Evolutionary conservation across 2,113 vertebrate genomes (phyloP).

Genomic region (Barnardius zonarius): DNA sequence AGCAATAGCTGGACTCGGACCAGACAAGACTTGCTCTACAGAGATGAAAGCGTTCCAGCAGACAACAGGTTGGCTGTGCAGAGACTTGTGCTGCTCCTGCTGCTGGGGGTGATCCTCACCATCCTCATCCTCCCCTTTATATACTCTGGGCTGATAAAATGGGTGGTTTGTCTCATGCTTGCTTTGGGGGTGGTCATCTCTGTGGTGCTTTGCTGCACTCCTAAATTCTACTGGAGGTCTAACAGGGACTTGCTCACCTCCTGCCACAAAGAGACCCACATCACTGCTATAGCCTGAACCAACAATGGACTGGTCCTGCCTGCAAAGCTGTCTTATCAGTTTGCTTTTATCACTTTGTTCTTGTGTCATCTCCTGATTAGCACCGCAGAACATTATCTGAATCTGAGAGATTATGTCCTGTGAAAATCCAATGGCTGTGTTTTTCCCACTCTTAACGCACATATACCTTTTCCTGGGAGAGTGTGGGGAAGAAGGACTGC

Average conservation of each 20-base stretch:
- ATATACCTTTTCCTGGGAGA: not conserved
- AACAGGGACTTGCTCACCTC: not conserved
- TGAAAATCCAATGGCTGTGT: fast-evolving
- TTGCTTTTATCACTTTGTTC: not conserved
- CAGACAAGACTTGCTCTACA: not conserved
- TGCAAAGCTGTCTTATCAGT: not conserved
- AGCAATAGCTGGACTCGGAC: not conserved
- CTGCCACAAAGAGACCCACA: slow-evolving; percentile 21
- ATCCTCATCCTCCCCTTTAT: slow-evolving; percentile 72
- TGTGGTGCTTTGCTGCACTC: slow-evolving; percentile 64
- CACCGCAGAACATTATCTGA: not conserved
- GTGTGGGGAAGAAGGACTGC: not conserved
- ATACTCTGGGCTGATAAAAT: slow-evolving; percentile 59
- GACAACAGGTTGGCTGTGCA: slow-evolving; percentile 40
- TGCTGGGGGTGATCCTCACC: slow-evolving; percentile 65
- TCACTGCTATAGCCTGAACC: slow-evolving; percentile 55
- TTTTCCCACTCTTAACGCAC: not conserved
- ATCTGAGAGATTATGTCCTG: not conserved
- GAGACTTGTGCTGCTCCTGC: slow-evolving; percentile 65
- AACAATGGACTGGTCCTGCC: not conserved
- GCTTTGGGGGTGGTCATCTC: slow-evolving; percentile 65
- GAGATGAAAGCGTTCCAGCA: not conserved
- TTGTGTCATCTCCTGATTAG: not conserved
- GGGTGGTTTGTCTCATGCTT: slow-evolving; percentile 62
- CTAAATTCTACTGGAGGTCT: not conserved